Conservation (phyloP, 2,888 invertebrate genomes). For the Pseudococcus viburni region DNA sequence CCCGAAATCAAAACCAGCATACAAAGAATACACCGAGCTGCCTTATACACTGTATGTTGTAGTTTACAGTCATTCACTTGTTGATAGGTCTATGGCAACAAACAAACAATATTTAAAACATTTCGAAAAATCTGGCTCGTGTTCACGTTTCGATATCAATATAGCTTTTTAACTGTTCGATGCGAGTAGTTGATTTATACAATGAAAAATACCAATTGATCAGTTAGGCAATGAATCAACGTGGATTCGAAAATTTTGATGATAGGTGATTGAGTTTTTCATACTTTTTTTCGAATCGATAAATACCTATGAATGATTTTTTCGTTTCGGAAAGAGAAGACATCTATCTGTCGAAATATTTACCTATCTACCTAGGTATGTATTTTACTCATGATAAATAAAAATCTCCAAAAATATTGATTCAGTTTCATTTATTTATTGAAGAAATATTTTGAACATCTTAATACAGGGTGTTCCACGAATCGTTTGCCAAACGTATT, state of each 20-base stretch:
- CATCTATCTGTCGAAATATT: no score
- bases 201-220: slow-evolving; percentile 20
- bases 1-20: not conserved
- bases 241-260: not conserved
- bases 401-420: no score
- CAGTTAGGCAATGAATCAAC: not conserved
- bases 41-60: not conserved
- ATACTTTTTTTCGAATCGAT: not conserved
- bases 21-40: not conserved
- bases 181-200: slow-evolving; percentile 37
- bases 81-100: slow-evolving; percentile 40
- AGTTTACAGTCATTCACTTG: slow-evolving; percentile 28
- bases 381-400: no score
- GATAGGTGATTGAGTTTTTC: slow-evolving; percentile 1
- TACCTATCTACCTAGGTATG: no score
- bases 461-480: no score
- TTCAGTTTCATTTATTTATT: no score
- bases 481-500: no score
- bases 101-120: slow-evolving; percentile 54
- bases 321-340: no score
- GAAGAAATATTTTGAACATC: no score
- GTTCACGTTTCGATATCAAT: slow-evolving; percentile 36
- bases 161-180: slow-evolving; percentile 15
- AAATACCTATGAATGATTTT: no score
- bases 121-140: slow-evolving; percentile 48